Evolutionary conservation across 2,113 vertebrate genomes (phyloP).

Genomic region (Larimichthys polyactis): DNA sequence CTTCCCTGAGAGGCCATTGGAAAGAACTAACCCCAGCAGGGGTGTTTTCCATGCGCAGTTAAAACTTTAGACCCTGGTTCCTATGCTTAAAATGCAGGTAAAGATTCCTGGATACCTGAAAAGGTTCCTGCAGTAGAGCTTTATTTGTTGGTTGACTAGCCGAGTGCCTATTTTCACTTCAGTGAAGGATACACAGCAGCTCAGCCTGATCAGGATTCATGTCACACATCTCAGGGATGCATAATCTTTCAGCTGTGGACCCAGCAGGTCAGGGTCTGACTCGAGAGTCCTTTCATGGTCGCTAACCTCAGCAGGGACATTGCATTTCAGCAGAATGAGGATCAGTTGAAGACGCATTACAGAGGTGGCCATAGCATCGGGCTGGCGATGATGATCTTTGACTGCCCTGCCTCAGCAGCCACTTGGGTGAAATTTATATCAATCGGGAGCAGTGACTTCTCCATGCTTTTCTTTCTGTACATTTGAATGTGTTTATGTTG

Average conservation of each 20-base stretch:
- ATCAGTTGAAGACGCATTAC: slow-evolving; percentile 54
- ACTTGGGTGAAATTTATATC: slow-evolving; percentile 28
- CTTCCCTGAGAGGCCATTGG: background rate
- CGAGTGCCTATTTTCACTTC: background rate
- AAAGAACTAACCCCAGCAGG: background rate
- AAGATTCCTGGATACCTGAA: background rate
- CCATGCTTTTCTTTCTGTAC: background rate
- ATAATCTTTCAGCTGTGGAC: slow-evolving; percentile 55
- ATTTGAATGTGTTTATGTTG: slow-evolving; percentile 4
- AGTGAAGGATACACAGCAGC: slow-evolving; percentile 7
- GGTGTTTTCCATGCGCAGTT: background rate
- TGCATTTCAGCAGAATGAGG: slow-evolving; percentile 54
- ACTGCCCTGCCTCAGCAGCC: slow-evolving; percentile 27
- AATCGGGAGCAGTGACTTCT: slow-evolving; percentile 20
- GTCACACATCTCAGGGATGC: slow-evolving; percentile 46
- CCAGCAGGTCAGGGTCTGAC: slow-evolving; percentile 67
- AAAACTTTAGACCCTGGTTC: background rate
- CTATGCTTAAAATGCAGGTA: background rate
- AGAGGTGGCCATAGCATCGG: slow-evolving; percentile 27
- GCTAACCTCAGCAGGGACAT: slow-evolving; percentile 58
- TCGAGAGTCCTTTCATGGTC: slow-evolving; percentile 71
- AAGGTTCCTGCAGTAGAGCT: background rate
- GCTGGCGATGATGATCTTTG: slow-evolving; percentile 41
- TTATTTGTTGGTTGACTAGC: background rate
- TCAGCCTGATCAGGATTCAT: slow-evolving; percentile 68